phyloP scores from a whole-genome alignment of 2,888 invertebrate species.

The Agrotis segetum region DNA sequence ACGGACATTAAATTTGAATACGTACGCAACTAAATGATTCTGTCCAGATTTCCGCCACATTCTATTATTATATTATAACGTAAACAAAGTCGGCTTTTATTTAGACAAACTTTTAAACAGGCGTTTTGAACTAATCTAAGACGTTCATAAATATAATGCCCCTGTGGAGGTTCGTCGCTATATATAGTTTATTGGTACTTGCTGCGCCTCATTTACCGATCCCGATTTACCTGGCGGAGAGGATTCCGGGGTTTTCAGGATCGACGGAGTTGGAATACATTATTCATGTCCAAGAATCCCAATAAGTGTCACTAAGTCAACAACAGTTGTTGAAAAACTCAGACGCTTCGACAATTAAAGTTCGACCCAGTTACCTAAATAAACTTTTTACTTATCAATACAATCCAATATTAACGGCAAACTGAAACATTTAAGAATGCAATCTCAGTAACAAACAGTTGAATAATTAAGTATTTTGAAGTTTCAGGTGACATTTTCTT shows the following conservation, averaged over 20 bases:
- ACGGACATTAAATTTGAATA: slow-evolving; percentile 70
- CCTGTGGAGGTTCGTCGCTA: slow-evolving; percentile 51
- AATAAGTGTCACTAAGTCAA: slow-evolving; percentile 81
- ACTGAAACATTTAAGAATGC: slow-evolving; percentile 20
- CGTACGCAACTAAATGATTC: slow-evolving; percentile 71
- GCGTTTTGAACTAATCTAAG: slow-evolving; percentile 68
- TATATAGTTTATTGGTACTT: slow-evolving; percentile 52
- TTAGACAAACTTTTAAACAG: slow-evolving; percentile 70
- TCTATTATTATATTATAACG: slow-evolving; percentile 73
- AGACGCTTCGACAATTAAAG: slow-evolving; percentile 64
- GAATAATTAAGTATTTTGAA: slow-evolving; percentile 34
- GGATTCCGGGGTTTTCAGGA: slow-evolving; percentile 33
- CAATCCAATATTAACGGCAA: slow-evolving; percentile 32
- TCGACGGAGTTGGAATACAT: slow-evolving; percentile 68
- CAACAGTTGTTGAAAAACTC: slow-evolving; percentile 73
- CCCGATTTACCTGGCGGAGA: slow-evolving; percentile 31
- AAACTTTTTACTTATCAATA: slow-evolving; percentile 32
- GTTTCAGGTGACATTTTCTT: slow-evolving; percentile 9
- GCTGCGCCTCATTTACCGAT: slow-evolving; percentile 31
- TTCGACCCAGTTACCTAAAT: slow-evolving; percentile 35
- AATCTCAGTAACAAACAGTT: slow-evolving; percentile 29
- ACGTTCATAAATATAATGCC: slow-evolving; percentile 57
- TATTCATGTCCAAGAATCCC: slow-evolving; percentile 77
- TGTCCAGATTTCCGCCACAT: slow-evolving; percentile 74
- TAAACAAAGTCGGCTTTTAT: slow-evolving; percentile 73